These are phyloP conservation scores for Limnephilus marmoratus DNA, from an alignment of 2,888 invertebrate genomes.

Conservation along the genomic window DNA sequence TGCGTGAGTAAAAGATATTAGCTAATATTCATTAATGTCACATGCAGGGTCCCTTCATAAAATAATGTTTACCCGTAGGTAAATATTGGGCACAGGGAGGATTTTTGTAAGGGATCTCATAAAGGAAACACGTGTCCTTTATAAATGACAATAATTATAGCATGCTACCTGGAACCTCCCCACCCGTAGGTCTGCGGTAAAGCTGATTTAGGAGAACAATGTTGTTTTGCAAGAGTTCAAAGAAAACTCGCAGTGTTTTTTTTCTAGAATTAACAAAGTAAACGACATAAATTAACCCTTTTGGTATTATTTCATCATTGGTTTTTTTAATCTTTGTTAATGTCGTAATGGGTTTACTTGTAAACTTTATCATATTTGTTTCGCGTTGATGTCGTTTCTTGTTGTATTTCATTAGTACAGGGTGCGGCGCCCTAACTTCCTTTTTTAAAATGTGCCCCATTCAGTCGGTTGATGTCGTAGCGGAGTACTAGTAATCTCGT, in stretches of 20 bases:
- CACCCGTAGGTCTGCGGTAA: neutral
- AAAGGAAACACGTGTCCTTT: neutral
- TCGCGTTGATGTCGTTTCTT: neutral
- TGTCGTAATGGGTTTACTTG: neutral
- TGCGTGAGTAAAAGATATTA: constrained; percentile 19
- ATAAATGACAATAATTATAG: neutral
- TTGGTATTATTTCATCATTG: neutral
- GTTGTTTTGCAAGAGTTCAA: neutral
- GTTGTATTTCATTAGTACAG: neutral
- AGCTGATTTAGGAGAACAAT: neutral
- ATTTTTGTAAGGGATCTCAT: neutral
- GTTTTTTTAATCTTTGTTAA: neutral
- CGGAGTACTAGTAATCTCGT: too few species aligned
- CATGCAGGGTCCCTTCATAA: constrained; percentile 38
- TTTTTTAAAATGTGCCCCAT: too few species aligned
- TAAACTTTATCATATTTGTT: neutral
- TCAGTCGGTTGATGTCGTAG: too few species aligned
- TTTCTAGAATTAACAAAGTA: neutral
- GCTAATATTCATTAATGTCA: constrained; percentile 39
- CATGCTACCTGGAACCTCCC: neutral
- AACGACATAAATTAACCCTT: neutral
- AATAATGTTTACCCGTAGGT: constrained; percentile 17
- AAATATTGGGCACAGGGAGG: neutral
- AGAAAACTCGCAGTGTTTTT: neutral
- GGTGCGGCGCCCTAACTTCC: too few species aligned